Evolutionary conservation across 2,888 invertebrate genomes (phyloP), one percentile per base, ranked within the genome.

Genomic region (Terebella lapidaria): DNA sequence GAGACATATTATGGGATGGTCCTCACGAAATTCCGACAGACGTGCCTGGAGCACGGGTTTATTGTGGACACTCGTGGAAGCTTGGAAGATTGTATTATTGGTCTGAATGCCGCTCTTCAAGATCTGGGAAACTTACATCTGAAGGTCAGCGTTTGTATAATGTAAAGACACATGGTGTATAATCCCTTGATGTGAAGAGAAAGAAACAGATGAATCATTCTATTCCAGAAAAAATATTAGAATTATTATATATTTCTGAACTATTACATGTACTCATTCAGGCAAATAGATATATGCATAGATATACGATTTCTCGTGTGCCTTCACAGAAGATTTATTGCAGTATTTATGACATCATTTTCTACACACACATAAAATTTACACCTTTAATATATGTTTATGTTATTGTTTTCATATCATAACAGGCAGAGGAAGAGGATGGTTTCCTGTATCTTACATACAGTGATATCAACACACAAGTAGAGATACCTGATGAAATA

Each of bases 61-160:
- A 5, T 61, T 27, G 22, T 28, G 0, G 57, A 58, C 22, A 30
- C 27, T 24, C 30, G 45, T 22, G 52, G 42, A 3, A 61, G 61
- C 28, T 47, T 64, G 27, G 61, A 61, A 25, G 61, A 64, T 35
- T 64, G 64, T 25, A 57, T 64, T 10, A 15, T 51, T 5, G 61
- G 49, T 5, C 20, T 64, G 2, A 10, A 52, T n/a, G 59, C 57
- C 3, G 55, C 28, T 24, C 49, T 59, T 3, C n/a, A 35, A 15
- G 42, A 35, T 10, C 10, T 10, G 10, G 10, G 10, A 15, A n/a
- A 35, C 10, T 10, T 35, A 35, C 10, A 35, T 10, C 42, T 35
- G n/a, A 35, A 35, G 42, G 42, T 35, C 10, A 15, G n/a, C 42
- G n/a, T 35, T n/a, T n/a, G 10, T 15, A 35, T n/a, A 35, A 10